Evolutionary conservation across 2,888 invertebrate species (phyloP).

Genomic region (Diadegma fenestrale): DNA sequence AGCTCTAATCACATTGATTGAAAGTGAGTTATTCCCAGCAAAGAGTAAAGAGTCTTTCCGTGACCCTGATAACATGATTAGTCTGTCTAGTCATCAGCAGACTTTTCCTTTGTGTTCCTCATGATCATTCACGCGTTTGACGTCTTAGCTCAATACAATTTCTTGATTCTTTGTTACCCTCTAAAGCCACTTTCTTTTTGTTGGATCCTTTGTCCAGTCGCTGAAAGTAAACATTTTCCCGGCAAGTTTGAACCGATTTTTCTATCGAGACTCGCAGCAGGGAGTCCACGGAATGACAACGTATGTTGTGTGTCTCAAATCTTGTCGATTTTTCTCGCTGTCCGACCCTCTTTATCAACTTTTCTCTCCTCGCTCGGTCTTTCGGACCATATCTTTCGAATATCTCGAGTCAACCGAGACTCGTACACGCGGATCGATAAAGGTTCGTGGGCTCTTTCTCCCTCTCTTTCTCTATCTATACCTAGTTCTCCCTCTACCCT

Average conservation of each 20-base stretch:
- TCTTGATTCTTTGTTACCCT: constrained; percentile 4
- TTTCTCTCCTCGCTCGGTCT: constrained; percentile 49
- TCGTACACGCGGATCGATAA: constrained; percentile 70
- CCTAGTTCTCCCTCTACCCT: constrained; percentile 68
- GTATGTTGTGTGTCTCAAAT: constrained; percentile 1
- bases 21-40: neutral
- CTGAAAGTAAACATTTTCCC: constrained; percentile 8
- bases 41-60: neutral
- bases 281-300: neutral
- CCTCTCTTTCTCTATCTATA: constrained; percentile 39
- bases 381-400: constrained; percentile 55
- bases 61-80: neutral
- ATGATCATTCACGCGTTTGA: constrained; percentile 1
- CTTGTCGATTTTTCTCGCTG: constrained; percentile 31
- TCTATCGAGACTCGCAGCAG: neutral
- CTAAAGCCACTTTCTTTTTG: neutral
- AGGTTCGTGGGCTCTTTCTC: constrained; percentile 66
- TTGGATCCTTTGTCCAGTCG: neutral
- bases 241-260: neutral
- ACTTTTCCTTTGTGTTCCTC: neutral
- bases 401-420: constrained; percentile 64
- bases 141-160: neutral
- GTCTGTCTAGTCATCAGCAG: neutral
- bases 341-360: constrained; percentile 57
- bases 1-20: neutral